Conservation (phyloP, 2,888 invertebrate genomes). For the Netelia fuscicornis region DNA sequence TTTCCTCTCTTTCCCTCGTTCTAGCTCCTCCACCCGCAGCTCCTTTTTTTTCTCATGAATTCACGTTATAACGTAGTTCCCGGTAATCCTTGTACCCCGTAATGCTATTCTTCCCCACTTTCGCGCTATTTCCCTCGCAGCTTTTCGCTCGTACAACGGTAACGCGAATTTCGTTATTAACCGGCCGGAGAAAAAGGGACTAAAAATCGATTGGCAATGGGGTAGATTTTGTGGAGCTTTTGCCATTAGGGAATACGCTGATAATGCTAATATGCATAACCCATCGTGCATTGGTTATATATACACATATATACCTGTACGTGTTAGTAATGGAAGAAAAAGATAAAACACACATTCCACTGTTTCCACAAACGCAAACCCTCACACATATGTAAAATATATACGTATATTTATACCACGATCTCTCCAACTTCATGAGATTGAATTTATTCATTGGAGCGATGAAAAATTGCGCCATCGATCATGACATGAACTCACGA, state of each 20-base stretch:
- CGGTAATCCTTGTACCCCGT: slow-evolving; percentile 31
- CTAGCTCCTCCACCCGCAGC: slow-evolving; percentile 9
- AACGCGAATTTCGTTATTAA: slow-evolving; percentile 55
- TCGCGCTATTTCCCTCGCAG: background rate
- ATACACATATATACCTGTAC: background rate
- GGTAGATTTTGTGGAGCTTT: slow-evolving; percentile 16
- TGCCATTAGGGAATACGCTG: slow-evolving; percentile 41
- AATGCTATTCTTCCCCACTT: slow-evolving; percentile 37
- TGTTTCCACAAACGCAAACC: no score
- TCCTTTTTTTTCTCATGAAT: slow-evolving; percentile 29
- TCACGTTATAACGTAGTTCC: slow-evolving; percentile 50
- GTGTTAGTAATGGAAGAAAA: background rate
- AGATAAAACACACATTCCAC: background rate
- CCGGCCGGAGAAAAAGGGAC: background rate
- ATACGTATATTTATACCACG: background rate
- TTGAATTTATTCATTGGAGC: slow-evolving; percentile 47
- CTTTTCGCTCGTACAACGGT: background rate
- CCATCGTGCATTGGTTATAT: slow-evolving; percentile 18
- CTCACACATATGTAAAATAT: background rate
- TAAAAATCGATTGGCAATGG: slow-evolving; percentile 2
- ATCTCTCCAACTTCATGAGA: slow-evolving; percentile 25
- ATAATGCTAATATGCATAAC: slow-evolving; percentile 53
- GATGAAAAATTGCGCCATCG: slow-evolving; percentile 37
- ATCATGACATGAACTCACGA: slow-evolving; percentile 16
- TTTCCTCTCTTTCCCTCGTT: slow-evolving; percentile 42